A percentile compares a stretch with the other conserved stretches of the same genome.
Evolutionary conservation across 2,888 invertebrate genomes (phyloP).

Genomic region (Coleophora flavipennella): DNA sequence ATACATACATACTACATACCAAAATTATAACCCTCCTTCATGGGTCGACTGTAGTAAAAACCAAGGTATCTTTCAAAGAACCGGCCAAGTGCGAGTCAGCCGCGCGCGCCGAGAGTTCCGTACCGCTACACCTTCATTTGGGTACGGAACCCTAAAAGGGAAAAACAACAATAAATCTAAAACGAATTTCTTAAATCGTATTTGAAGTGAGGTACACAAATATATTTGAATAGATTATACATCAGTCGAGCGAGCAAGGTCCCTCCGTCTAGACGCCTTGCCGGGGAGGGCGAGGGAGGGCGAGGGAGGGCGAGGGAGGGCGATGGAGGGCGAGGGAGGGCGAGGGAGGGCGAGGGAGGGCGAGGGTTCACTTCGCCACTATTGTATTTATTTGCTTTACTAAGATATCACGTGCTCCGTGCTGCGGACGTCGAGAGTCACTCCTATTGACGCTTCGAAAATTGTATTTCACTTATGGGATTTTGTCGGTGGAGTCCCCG

Average conservation of each 20-base stretch:
- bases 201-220: conserved; percentile 7
- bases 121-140: too few species aligned
- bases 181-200: conserved; percentile 8
- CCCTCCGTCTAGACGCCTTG: conserved; percentile 68
- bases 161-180: conserved; percentile 1
- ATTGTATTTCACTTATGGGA: not conserved
- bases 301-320: conserved; percentile 62
- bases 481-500: too few species aligned
- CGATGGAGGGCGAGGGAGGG: conserved; percentile 61
- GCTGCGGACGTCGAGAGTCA: conserved; percentile 45
- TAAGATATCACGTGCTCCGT: conserved; percentile 43
- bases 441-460: conserved; percentile 22
- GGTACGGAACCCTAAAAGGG: too few species aligned
- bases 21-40: too few species aligned
- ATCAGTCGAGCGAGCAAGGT: conserved; percentile 31
- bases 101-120: too few species aligned
- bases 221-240: conserved; percentile 10
- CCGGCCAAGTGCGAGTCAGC: too few species aligned
- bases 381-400: conserved; percentile 64
- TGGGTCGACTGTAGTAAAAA: too few species aligned
- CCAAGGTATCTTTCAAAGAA: too few species aligned
- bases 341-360: conserved; percentile 62
- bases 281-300: conserved; percentile 59
- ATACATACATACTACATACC: too few species aligned
- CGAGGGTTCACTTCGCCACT: conserved; percentile 61